Percentiles rank a stretch among this genome's conserved stretches.
Evolutionary conservation across 2,113 vertebrate genomes (phyloP).

Genomic region (Ceyx margarethae): DNA sequence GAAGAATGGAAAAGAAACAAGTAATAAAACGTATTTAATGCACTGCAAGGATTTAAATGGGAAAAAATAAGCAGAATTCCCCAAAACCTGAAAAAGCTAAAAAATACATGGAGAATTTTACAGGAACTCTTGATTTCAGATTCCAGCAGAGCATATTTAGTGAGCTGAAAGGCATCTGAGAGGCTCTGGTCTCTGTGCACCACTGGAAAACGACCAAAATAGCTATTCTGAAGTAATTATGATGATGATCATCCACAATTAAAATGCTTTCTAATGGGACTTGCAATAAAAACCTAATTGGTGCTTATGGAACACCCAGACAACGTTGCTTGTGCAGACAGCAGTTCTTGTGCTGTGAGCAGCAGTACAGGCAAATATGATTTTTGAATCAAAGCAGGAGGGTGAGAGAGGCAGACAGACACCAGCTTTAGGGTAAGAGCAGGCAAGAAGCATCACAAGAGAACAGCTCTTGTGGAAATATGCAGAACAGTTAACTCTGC

Average conservation of each 20-base stretch:
- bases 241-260: conserved; percentile 29
- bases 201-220: conserved; percentile 24
- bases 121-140: not conserved
- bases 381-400: not conserved
- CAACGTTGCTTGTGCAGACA: not conserved
- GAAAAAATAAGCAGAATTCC: not conserved
- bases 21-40: not conserved
- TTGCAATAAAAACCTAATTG: conserved; percentile 28
- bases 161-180: not conserved
- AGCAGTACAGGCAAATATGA: not conserved
- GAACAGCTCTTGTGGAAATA: not conserved
- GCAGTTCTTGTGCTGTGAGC: not conserved
- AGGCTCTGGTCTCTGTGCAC: not conserved
- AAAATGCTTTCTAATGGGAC: conserved; percentile 17
- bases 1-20: not conserved
- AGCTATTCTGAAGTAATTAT: conserved; percentile 13
- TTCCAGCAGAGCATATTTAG: not conserved
- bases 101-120: not conserved
- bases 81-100: not conserved
- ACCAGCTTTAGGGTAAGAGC: not conserved
- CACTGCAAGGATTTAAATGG: not conserved
- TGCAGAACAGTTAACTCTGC: not conserved
- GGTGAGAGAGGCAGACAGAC: not conserved
- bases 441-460: not conserved
- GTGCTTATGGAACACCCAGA: not conserved